A percentile compares a stretch with the other conserved stretches of the same genome.
These are phyloP conservation scores for Mus minutoides DNA, from an alignment of 2,797 vertebrate genomes.

Conservation along the genomic window DNA sequence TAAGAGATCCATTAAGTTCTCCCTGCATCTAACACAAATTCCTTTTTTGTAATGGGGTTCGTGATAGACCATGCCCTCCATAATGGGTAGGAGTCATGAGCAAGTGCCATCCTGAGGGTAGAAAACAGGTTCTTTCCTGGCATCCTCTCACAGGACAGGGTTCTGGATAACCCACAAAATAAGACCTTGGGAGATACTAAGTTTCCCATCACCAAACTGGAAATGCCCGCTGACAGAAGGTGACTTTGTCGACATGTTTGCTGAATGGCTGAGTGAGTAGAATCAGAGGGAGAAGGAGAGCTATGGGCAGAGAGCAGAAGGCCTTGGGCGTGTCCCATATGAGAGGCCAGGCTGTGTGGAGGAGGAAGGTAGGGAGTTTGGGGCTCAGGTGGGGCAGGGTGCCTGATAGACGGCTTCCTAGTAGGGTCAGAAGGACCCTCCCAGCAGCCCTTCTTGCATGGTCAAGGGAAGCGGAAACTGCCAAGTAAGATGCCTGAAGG, in stretches of 20 bases:
- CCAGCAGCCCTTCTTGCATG: neutral
- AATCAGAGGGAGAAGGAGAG: neutral
- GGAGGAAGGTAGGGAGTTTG: neutral
- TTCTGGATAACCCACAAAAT: neutral
- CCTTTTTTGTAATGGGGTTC: neutral
- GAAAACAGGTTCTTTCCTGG: neutral
- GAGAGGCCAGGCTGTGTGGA: neutral
- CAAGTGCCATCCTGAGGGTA: neutral
- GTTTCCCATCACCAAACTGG: neutral
- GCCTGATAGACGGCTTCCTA: neutral
- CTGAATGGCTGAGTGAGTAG: neutral
- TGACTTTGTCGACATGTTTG: neutral
- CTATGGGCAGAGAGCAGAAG: too few relatives aligned
- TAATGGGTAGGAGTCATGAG: neutral
- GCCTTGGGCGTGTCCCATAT: neutral
- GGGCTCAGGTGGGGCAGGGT: neutral
- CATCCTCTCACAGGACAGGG: neutral
- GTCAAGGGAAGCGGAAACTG: slow-evolving; percentile 42
- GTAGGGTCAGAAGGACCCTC: neutral
- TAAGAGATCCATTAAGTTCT: neutral
- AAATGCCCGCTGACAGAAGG: fast-evolving
- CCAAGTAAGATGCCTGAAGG: slow-evolving; percentile 59
- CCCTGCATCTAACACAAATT: neutral
- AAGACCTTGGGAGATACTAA: neutral
- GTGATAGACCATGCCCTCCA: fast-evolving